phyloP scores from a whole-genome alignment of 2,113 vertebrate species.

The Blennius ocellaris region DNA sequence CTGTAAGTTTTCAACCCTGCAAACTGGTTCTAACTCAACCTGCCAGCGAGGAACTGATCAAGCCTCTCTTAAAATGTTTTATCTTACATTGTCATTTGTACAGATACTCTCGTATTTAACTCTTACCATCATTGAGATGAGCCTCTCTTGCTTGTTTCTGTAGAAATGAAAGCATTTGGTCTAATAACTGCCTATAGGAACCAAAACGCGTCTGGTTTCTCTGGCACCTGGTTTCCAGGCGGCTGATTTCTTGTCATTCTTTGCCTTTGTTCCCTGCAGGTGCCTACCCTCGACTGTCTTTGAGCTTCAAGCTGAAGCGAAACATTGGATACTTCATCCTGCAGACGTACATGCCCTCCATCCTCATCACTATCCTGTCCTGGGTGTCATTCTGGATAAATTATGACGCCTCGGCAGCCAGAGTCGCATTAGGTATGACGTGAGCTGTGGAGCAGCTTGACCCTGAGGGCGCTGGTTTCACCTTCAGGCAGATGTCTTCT shows the following conservation, averaged over 20 bases:
- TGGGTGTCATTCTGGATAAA: conserved; percentile 99
- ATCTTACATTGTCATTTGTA: too few relatives aligned
- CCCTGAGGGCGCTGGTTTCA: conserved; percentile 34
- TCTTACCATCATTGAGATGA: conserved; percentile 46
- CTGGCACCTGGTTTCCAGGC: conserved; percentile 60
- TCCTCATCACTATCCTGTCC: conserved; percentile 97
- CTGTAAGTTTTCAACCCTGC: too few relatives aligned
- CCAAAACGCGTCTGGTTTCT: conserved; percentile 41
- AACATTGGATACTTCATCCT: conserved; percentile 99
- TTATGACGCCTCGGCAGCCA: conserved; percentile 97
- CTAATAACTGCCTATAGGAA: conserved; percentile 26
- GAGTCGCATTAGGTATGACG: conserved; percentile 95
- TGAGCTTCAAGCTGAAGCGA: conserved; percentile 97
- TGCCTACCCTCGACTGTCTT: conserved; percentile 96
- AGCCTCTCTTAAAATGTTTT: too few relatives aligned
- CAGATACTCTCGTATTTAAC: too few relatives aligned
- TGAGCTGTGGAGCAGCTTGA: conserved; percentile 17
- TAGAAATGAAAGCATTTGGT: conserved; percentile 57
- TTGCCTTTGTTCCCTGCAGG: conserved; percentile 71
- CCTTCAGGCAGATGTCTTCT: conserved; percentile 14
- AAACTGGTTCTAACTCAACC: too few relatives aligned
- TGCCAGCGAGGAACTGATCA: too few relatives aligned
- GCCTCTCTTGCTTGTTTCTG: conserved; percentile 65
- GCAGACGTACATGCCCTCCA: conserved; percentile 99
- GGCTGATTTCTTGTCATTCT: neutral